phyloP scores from a whole-genome alignment of 2,113 vertebrate genomes.

The Ahaetulla prasina region DNA sequence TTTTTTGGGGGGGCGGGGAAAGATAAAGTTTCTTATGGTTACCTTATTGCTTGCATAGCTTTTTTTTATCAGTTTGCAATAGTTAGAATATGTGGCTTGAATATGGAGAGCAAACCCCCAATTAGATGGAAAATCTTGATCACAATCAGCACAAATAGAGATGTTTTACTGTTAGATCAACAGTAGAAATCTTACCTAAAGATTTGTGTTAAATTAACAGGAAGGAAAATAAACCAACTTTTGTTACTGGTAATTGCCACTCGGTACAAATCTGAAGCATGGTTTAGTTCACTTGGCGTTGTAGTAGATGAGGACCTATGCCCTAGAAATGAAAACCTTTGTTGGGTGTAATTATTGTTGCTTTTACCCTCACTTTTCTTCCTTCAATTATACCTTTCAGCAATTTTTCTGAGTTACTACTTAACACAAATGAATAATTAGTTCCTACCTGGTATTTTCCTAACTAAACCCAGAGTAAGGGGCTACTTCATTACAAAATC shows the following conservation, averaged over 20 bases:
- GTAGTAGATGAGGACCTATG: conserved; percentile 39
- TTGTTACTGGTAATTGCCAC: conserved; percentile 3
- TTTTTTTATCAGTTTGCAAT: not conserved
- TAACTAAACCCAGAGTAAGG: conserved; percentile 42
- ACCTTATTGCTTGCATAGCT: not conserved
- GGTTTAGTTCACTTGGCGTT: conserved; percentile 25
- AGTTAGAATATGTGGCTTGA: not conserved
- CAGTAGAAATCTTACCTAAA: not conserved
- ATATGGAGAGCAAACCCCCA: not conserved
- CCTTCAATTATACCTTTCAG: conserved; percentile 54
- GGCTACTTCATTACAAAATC: conserved; percentile 52
- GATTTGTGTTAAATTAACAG: not conserved
- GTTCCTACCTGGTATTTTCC: conserved; percentile 53
- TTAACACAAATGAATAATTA: conserved; percentile 59
- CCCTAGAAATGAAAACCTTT: conserved; percentile 58
- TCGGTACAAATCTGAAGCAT: conserved; percentile 22
- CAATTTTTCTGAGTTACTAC: fast-evolving
- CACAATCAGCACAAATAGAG: not conserved
- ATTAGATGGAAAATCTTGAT: not conserved
- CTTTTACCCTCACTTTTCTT: not conserved
- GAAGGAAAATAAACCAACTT: not conserved
- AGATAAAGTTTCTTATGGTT: not conserved
- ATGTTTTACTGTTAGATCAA: not conserved
- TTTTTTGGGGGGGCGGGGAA: not conserved
- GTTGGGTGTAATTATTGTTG: conserved; percentile 27